Percentiles rank a stretch among this genome's conserved stretches.
phyloP scores from a whole-genome alignment of 2,888 invertebrate genomes.

The Diarsia mendica region DNA sequence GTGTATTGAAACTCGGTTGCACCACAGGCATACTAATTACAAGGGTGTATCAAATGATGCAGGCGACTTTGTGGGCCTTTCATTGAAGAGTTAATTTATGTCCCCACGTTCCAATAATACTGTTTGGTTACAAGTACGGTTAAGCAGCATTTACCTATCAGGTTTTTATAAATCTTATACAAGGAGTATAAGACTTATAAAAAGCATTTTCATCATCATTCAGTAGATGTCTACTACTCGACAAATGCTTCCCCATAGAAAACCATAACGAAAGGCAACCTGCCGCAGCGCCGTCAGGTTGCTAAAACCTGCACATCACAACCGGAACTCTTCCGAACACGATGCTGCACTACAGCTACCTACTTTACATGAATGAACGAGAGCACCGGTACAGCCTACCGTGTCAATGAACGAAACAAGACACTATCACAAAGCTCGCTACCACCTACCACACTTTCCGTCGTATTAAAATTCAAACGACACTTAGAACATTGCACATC shows the following conservation, averaged over 20 bases:
- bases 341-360: neutral
- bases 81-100: neutral
- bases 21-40: neutral
- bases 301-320: neutral
- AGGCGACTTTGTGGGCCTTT: neutral
- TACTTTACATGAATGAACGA: constrained; percentile 16
- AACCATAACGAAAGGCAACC: too few relatives aligned
- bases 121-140: neutral
- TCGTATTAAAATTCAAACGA: constrained; percentile 86
- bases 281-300: neutral
- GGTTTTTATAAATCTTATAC: neutral
- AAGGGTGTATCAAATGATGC: neutral
- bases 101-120: neutral
- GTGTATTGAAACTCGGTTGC: neutral
- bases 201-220: too few relatives aligned
- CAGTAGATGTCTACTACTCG: too few relatives aligned
- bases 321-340: constrained; percentile 17
- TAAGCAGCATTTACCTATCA: neutral
- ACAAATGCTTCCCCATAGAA: too few relatives aligned
- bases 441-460: constrained; percentile 70
- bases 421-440: constrained; percentile 56
- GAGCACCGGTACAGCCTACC: constrained; percentile 1
- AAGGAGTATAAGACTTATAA: too few relatives aligned
- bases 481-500: constrained; percentile 88
- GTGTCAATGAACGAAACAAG: constrained; percentile 43